Evolutionary conservation across 2,113 vertebrate species (phyloP).

Genomic region (Solea senegalensis): DNA sequence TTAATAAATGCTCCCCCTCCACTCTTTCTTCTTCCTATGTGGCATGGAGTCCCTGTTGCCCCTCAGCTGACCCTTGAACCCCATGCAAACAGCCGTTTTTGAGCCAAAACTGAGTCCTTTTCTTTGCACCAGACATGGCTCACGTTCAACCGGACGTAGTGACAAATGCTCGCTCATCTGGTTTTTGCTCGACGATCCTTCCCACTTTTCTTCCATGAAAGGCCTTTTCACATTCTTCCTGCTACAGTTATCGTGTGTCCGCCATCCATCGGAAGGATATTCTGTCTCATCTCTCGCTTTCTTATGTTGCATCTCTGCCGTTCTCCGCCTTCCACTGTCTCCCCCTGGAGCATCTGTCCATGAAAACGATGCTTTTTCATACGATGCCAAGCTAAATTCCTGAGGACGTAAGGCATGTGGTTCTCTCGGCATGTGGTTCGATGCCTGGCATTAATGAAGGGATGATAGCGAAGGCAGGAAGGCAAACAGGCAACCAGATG

Average conservation of each 20-base stretch:
- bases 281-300: not conserved
- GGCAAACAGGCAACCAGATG: conserved; percentile 39
- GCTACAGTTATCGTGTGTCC: not conserved
- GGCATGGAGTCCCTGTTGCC: conserved; percentile 11
- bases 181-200: not conserved
- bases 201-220: not conserved
- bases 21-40: not conserved
- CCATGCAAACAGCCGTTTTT: conserved; percentile 29
- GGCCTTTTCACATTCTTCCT: not conserved
- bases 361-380: conserved; percentile 46
- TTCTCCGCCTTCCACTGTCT: conserved; percentile 13
- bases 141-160: conserved; percentile 11
- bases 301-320: not conserved
- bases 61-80: conserved; percentile 41
- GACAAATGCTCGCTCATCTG: conserved; percentile 1
- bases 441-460: conserved; percentile 52
- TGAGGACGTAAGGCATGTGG: conserved; percentile 54
- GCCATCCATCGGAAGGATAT: not conserved
- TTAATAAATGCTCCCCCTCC: too few species aligned
- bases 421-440: conserved; percentile 57
- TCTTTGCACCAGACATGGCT: conserved; percentile 2
- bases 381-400: conserved; percentile 61
- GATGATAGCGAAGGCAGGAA: conserved; percentile 32
- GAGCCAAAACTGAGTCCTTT: conserved; percentile 40
- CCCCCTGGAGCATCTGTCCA: conserved; percentile 46